phyloP scores from a whole-genome alignment of 2,113 vertebrate species.

The Gavia stellata region DNA sequence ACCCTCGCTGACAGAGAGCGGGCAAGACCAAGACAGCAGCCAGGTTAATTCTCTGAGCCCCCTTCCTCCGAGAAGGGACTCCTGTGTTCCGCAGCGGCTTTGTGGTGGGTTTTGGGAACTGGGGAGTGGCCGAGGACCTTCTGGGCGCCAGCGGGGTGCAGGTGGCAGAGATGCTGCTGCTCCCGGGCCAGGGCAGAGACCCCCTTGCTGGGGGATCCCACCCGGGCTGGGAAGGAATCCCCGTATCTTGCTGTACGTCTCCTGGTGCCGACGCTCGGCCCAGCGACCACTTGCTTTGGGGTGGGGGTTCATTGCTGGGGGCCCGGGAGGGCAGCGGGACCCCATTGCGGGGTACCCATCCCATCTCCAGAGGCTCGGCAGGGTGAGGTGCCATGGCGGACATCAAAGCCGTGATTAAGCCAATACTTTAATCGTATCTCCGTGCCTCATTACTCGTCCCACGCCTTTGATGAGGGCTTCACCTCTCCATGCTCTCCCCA shows the following conservation, averaged over 20 bases:
- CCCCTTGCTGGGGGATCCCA: not conserved
- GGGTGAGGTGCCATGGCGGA: constrained; percentile 71
- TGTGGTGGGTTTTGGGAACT: not conserved
- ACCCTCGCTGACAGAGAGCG: accelerated
- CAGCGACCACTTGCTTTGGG: not conserved
- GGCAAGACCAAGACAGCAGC: not conserved
- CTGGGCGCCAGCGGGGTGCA: not conserved
- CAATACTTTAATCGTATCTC: constrained; percentile 82
- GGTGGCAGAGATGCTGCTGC: not conserved
- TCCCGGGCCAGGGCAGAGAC: not conserved
- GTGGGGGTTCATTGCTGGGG: not conserved
- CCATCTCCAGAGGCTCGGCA: not conserved
- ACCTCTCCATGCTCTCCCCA: constrained; percentile 51
- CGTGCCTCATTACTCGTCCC: constrained; percentile 66
- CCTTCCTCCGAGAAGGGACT: not conserved
- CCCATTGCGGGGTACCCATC: not conserved
- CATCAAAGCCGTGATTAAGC: constrained; percentile 85
- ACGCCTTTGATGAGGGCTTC: constrained; percentile 80
- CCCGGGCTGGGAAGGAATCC: accelerated
- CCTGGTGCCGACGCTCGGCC: not conserved
- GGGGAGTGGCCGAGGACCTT: not conserved
- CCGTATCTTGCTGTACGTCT: accelerated
- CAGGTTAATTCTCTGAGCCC: not conserved
- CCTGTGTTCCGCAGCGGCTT: accelerated
- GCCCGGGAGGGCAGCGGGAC: constrained; percentile 21